A percentile compares a stretch with the other conserved stretches of the same genome.
These are phyloP conservation scores for Alcis repandata DNA, from an alignment of 2,888 invertebrate genomes.

Conservation along the genomic window DNA sequence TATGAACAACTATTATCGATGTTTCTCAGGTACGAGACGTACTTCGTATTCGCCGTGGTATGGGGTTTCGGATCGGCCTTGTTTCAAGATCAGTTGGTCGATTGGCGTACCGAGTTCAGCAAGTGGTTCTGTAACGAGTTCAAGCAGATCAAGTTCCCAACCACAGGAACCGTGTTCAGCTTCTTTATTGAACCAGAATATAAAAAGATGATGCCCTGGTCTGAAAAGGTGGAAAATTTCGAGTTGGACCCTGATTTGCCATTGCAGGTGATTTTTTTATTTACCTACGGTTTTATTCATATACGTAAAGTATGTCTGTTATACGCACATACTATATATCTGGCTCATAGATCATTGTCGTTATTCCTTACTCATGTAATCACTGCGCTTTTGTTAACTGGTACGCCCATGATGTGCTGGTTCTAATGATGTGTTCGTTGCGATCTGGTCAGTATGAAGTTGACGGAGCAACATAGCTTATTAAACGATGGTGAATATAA, in stretches of 20 bases:
- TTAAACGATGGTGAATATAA: too few species aligned
- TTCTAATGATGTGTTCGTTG: too few species aligned
- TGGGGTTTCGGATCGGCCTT: slow-evolving; percentile 98
- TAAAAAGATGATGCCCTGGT: slow-evolving; percentile 95
- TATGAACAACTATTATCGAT: not conserved
- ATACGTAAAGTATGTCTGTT: too few species aligned
- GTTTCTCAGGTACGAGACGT: slow-evolving; percentile 91
- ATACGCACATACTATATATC: too few species aligned
- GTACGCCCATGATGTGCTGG: too few species aligned
- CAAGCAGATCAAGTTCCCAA: slow-evolving; percentile 95
- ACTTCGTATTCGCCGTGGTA: slow-evolving; percentile 95
- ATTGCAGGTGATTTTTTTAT: slow-evolving; percentile 90
- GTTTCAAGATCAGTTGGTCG: slow-evolving; percentile 96
- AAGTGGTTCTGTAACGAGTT: slow-evolving; percentile 98
- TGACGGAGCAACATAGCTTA: too few species aligned
- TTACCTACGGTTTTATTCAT: not conserved
- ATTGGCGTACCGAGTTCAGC: slow-evolving; percentile 97
- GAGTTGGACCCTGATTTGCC: slow-evolving; percentile 95
- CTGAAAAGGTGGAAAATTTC: slow-evolving; percentile 91
- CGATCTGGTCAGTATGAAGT: too few species aligned
- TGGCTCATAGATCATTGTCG: too few species aligned
- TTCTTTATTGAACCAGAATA: slow-evolving; percentile 95
- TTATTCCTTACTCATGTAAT: too few species aligned
- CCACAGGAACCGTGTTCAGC: slow-evolving; percentile 93
- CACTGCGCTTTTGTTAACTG: too few species aligned